Conservation (phyloP, 2,888 invertebrate genomes). For the Melanostoma mellinum region DNA sequence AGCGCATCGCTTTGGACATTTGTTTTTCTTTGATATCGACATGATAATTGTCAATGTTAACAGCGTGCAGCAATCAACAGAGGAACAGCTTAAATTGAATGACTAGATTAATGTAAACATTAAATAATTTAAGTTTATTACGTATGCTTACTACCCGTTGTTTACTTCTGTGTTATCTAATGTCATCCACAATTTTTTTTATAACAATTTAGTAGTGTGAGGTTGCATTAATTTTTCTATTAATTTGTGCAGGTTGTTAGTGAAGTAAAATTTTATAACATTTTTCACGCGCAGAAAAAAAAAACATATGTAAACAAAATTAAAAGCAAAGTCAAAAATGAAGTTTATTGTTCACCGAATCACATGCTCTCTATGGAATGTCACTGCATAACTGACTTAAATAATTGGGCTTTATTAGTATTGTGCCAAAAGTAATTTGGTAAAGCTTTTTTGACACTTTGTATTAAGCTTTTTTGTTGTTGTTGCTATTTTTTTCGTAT, state of each 20-base stretch:
- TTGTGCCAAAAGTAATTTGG: not conserved
- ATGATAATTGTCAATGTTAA: slow-evolving; percentile 19
- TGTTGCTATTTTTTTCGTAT: no score
- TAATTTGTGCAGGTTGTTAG: not conserved
- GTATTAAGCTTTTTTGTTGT: not conserved
- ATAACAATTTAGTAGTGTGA: not conserved
- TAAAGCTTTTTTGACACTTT: slow-evolving; percentile 27
- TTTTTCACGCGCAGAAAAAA: not conserved
- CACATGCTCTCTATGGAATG: slow-evolving; percentile 31
- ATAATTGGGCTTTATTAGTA: slow-evolving; percentile 7
- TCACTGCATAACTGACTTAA: slow-evolving; percentile 48
- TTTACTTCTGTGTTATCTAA: not conserved
- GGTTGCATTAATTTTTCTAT: not conserved
- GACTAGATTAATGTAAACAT: slow-evolving; percentile 17
- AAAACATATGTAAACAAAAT: not conserved
- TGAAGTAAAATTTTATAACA: not conserved
- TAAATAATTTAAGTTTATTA: slow-evolving; percentile 11
- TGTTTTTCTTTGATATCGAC: slow-evolving; percentile 37
- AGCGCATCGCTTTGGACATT: slow-evolving; percentile 74
- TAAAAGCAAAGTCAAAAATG: slow-evolving; percentile 2
- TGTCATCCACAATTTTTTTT: slow-evolving; percentile 8
- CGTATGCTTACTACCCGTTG: slow-evolving; percentile 7
- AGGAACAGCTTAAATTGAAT: slow-evolving; percentile 12
- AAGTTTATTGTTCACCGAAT: not conserved
- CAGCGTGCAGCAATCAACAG: slow-evolving; percentile 1